Evolutionary conservation across 2,888 invertebrate genomes (phyloP).

Genomic region (Sisyra nigra): DNA sequence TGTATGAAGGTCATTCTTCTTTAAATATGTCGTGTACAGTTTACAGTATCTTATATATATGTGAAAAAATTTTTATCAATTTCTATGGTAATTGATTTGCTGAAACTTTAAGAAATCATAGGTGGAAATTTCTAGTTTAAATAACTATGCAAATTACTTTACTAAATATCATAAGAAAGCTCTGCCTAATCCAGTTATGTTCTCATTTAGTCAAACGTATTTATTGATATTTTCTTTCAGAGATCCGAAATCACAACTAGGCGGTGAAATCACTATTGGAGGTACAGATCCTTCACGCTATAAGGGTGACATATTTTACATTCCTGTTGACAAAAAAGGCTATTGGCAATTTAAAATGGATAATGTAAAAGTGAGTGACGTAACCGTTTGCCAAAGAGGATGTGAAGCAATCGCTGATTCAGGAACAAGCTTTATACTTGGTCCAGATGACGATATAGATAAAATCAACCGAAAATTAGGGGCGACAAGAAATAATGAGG

Average conservation of each 20-base stretch:
- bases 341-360: slow-evolving; percentile 99
- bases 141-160: too few species aligned
- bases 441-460: slow-evolving; percentile 65
- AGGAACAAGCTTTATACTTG: slow-evolving; percentile 90
- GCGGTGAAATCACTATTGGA: slow-evolving; percentile 85
- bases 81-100: too few species aligned
- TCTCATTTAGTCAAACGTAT: too few species aligned
- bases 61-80: too few species aligned
- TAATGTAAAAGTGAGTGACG: slow-evolving; percentile 35
- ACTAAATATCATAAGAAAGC: too few species aligned
- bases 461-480: slow-evolving; percentile 70
- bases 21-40: too few species aligned
- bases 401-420: slow-evolving; percentile 95
- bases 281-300: slow-evolving; percentile 89
- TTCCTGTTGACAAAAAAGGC: slow-evolving; percentile 66
- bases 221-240: slow-evolving; percentile 36
- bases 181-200: too few species aligned
- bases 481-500: slow-evolving; percentile 65
- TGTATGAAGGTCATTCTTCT: too few species aligned
- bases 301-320: slow-evolving; percentile 75
- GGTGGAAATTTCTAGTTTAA: too few species aligned
- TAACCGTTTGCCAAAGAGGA: slow-evolving; percentile 54
- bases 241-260: slow-evolving; percentile 53
- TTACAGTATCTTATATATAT: too few species aligned
- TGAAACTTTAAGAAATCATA: too few species aligned